Percentiles rank a stretch among this genome's conserved stretches.
phyloP scores from a whole-genome alignment of 2,888 invertebrate genomes.

The Sylvicola fuscatus region DNA sequence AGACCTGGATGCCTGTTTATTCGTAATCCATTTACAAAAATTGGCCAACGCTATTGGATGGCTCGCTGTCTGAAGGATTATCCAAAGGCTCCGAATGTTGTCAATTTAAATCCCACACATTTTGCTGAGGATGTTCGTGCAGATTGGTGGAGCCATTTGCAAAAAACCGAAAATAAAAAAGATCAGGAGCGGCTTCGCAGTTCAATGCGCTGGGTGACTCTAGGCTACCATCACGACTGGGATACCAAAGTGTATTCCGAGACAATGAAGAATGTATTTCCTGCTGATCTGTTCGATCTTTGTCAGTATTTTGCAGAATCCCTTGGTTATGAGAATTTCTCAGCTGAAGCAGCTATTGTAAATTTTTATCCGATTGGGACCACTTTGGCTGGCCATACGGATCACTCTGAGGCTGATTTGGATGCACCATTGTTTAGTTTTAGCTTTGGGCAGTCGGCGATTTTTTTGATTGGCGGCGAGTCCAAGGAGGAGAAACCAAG shows the following conservation, averaged over 20 bases:
- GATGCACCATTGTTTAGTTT: slow-evolving; percentile 50
- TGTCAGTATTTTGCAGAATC: slow-evolving; percentile 38
- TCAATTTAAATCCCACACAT: slow-evolving; percentile 14
- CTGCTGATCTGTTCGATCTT: slow-evolving; percentile 45
- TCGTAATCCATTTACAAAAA: slow-evolving; percentile 57
- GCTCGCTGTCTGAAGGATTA: slow-evolving; percentile 55
- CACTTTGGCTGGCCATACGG: slow-evolving; percentile 82
- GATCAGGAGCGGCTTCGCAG: slow-evolving; percentile 16
- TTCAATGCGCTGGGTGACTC: slow-evolving; percentile 73
- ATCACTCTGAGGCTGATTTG: slow-evolving; percentile 75
- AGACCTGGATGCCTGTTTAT: slow-evolving; percentile 62
- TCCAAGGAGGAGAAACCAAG: slow-evolving; percentile 43
- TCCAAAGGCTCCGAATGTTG: slow-evolving; percentile 40
- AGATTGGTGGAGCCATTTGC: slow-evolving; percentile 41
- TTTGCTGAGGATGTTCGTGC: slow-evolving; percentile 23
- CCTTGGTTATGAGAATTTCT: slow-evolving; percentile 37
- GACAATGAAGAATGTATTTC: slow-evolving; percentile 42
- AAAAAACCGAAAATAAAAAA: slow-evolving; percentile 12
- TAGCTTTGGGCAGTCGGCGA: slow-evolving; percentile 89
- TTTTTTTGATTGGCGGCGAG: slow-evolving; percentile 79
- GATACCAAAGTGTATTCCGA: slow-evolving; percentile 76
- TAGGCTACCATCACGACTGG: slow-evolving; percentile 98
- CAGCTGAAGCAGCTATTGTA: slow-evolving; percentile 83
- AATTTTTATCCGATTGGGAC: slow-evolving; percentile 92
- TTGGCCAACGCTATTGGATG: slow-evolving; percentile 71